A percentile compares a stretch with the other conserved stretches of the same genome.
Conservation (phyloP, 2,888 invertebrate species). For the Parascotia fuliginaria region DNA sequence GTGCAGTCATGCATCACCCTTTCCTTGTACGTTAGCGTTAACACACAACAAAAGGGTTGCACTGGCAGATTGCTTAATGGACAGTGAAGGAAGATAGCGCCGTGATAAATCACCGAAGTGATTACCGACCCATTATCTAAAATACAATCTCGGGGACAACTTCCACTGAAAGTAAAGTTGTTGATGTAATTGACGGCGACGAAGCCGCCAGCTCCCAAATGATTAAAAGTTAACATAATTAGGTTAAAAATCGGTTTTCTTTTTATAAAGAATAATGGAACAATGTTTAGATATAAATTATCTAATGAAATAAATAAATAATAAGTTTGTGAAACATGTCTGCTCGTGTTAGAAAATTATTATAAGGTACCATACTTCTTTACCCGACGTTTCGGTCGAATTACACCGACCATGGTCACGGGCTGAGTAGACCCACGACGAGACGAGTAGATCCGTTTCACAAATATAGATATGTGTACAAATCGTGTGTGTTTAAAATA, state of each 20-base stretch:
- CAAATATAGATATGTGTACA: too few relatives aligned
- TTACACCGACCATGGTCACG: too few relatives aligned
- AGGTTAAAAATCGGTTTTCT: slow-evolving; percentile 1
- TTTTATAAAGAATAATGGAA: background rate
- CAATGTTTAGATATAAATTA: background rate
- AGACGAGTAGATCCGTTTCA: too few relatives aligned
- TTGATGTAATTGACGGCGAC: slow-evolving; percentile 74
- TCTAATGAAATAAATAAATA: too few relatives aligned
- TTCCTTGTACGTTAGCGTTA: slow-evolving; percentile 27
- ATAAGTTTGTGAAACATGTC: too few relatives aligned
- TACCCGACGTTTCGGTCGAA: too few relatives aligned
- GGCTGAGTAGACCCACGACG: too few relatives aligned
- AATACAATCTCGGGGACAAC: slow-evolving; percentile 81
- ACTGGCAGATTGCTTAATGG: slow-evolving; percentile 82
- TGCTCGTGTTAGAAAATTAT: too few relatives aligned
- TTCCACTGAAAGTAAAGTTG: slow-evolving; percentile 64
- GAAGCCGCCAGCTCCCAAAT: slow-evolving; percentile 32
- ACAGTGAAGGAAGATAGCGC: slow-evolving; percentile 84
- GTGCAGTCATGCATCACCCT: slow-evolving; percentile 18
- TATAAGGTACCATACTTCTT: too few relatives aligned
- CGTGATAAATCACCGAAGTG: slow-evolving; percentile 84
- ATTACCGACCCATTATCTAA: slow-evolving; percentile 84
- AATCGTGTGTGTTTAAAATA: too few relatives aligned
- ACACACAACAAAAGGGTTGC: slow-evolving; percentile 75
- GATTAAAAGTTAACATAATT: slow-evolving; percentile 21